Evolutionary conservation across 2,888 invertebrate genomes (phyloP), one percentile per base, ranked within the genome.

Genomic region (Polyommatus icarus): DNA sequence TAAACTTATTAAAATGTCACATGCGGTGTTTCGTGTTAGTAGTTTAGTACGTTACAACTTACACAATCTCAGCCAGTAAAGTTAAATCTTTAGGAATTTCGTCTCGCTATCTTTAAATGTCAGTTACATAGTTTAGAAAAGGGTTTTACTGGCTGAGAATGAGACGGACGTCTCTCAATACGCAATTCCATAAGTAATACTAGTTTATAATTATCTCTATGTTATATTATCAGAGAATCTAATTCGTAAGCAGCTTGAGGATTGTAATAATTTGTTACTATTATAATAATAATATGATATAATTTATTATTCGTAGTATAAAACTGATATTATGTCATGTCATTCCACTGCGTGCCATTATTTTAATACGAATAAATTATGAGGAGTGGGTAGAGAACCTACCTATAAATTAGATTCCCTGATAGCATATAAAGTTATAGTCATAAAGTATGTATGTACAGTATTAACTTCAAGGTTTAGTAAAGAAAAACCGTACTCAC

Each of bases 1-100:
- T 84, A 87, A 82, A 83, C 84, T 75, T 75, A 75, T 75, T 29
- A 75, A 75, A 29, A 29, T 75, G 75, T 75, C n/a, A 54, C 29
- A 75, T 50, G 50, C 75, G 46, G 10, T 46, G 46, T 12, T 46
- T 46, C 18, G 29, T 8, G 75, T 50, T 24, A 50, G 50, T 46
- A 32, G 5, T 1, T 46, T 24, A 24, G 61, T 61, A 8, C 24
- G 1, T 24, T 24, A 24, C 24, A 24, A 24, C 24, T 29, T 61
- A 15, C 1, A 61, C 24, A 6, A 29, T 29, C 67, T 32, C 18
- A 32, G 67, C 29, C 29, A 15, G 67, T 29, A 67, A 67, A 67
- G 4, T 67, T 24, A 4, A 1, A 24, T 24, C 5, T 24, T 24
- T 24, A 12, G 4, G 24, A 8, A 10, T 20, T 61, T 20, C 24